phyloP scores from a whole-genome alignment of 2,888 invertebrate species.

The Trichogramma dendrolimi region DNA sequence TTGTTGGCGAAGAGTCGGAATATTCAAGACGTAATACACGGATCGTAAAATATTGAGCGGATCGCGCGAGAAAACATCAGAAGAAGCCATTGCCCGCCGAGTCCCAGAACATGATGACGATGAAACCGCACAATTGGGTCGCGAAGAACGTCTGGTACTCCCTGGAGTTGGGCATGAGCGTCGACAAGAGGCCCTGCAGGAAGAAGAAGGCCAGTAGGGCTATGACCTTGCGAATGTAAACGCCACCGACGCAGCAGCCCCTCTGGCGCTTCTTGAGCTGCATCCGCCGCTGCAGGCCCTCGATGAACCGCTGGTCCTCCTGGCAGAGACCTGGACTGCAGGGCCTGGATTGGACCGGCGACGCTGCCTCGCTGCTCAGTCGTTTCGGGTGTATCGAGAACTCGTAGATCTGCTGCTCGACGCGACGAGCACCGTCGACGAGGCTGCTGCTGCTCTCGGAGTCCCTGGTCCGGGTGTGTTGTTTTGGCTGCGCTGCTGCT shows the following conservation, averaged over 20 bases:
- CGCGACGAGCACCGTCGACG: not conserved
- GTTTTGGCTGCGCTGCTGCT: not conserved
- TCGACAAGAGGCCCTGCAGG: slow-evolving; percentile 31
- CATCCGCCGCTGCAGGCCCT: slow-evolving; percentile 9
- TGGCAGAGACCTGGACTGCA: not conserved
- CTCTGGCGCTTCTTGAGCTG: slow-evolving; percentile 2
- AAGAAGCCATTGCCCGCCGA: too few relatives aligned
- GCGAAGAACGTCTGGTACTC: slow-evolving; percentile 40
- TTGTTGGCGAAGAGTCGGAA: too few relatives aligned
- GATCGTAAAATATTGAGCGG: too few relatives aligned
- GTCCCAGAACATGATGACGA: slow-evolving; percentile 39
- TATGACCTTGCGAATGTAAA: not conserved
- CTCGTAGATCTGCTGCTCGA: slow-evolving; percentile 11
- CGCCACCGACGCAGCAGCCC: not conserved
- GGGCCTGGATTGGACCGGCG: not conserved
- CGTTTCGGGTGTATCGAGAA: slow-evolving; percentile 5
- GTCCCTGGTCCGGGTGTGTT: too few relatives aligned
- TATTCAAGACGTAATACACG: too few relatives aligned
- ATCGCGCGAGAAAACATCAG: too few relatives aligned
- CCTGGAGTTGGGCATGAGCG: slow-evolving; percentile 33
- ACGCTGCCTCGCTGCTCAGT: slow-evolving; percentile 3
- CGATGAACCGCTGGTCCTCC: slow-evolving; percentile 19
- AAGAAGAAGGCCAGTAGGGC: slow-evolving; percentile 31
- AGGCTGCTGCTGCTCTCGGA: not conserved
- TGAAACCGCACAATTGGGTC: slow-evolving; percentile 44